Conservation (phyloP, 2,113 vertebrate genomes). For the Alexandromys fortis region DNA sequence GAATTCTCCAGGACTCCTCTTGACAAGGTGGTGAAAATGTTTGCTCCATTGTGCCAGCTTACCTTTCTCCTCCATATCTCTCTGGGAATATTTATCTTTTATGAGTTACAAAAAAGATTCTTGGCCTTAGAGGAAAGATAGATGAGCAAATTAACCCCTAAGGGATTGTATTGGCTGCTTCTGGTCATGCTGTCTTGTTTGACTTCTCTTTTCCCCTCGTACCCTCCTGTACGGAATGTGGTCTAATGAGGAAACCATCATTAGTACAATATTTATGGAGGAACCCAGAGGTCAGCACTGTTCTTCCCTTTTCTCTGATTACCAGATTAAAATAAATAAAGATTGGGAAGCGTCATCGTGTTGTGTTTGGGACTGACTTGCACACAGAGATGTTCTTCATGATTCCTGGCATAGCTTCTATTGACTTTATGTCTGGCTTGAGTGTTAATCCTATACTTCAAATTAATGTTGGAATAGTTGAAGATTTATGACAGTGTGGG, state of each 20-base stretch:
- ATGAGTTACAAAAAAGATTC: slow-evolving; percentile 78
- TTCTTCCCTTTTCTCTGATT: neutral
- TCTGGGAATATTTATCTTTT: slow-evolving; percentile 90
- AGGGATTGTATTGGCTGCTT: slow-evolving; percentile 65
- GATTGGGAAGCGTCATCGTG: neutral
- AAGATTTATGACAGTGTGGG: neutral
- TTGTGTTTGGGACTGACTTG: neutral
- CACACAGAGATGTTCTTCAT: neutral
- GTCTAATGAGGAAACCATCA: slow-evolving; percentile 27
- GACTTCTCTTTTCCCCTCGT: neutral
- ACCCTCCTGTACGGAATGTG: neutral
- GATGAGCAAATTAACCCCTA: slow-evolving; percentile 75
- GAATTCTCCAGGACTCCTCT: slow-evolving; percentile 21
- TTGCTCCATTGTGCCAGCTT: slow-evolving; percentile 36
- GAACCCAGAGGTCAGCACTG: neutral
- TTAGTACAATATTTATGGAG: slow-evolving; percentile 47
- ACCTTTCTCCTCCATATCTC: slow-evolving; percentile 73
- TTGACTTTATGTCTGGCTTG: neutral
- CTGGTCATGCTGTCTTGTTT: slow-evolving; percentile 42
- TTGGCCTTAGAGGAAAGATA: slow-evolving; percentile 76
- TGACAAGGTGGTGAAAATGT: neutral
- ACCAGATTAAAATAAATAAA: neutral
- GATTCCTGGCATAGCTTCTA: neutral
- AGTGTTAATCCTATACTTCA: neutral
- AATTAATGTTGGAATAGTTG: neutral